Conservation (phyloP, 2,797 vertebrate species). For the Pseudopleuronectes americanus region DNA sequence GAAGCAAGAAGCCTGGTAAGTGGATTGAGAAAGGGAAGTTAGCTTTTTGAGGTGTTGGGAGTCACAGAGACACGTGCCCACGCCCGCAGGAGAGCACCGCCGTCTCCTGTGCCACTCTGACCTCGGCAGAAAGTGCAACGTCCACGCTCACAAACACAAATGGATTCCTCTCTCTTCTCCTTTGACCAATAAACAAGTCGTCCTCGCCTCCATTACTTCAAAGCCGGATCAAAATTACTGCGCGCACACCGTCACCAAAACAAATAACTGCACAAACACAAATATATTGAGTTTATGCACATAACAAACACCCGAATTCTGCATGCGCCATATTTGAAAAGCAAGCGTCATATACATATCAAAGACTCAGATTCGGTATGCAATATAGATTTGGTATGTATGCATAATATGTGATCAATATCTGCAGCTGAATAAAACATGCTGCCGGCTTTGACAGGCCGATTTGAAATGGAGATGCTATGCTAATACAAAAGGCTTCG, state of each 20-base stretch:
- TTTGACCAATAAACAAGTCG: conserved; percentile 40
- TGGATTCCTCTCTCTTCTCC: conserved; percentile 29
- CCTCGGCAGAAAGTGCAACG: conserved; percentile 47
- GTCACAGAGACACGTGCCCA: conserved; percentile 51
- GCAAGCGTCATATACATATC: conserved; percentile 50
- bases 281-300: conserved; percentile 52
- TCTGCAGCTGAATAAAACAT: conserved; percentile 80
- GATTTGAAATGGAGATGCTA: conserved; percentile 82
- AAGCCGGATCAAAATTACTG: conserved; percentile 22
- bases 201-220: conserved; percentile 15
- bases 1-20: conserved; percentile 52
- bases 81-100: conserved; percentile 34
- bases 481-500: conserved; percentile 76
- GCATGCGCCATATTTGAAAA: conserved; percentile 43
- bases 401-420: conserved; percentile 80
- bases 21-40: conserved; percentile 60
- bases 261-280: conserved; percentile 17
- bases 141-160: conserved; percentile 27
- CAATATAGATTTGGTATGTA: conserved; percentile 68
- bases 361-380: conserved; percentile 55
- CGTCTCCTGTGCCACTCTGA: conserved; percentile 32
- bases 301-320: conserved; percentile 41
- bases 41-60: conserved; percentile 48
- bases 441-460: conserved; percentile 63
- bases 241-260: conserved; percentile 35